These are phyloP conservation scores for Rapana venosa DNA, from an alignment of 2,888 invertebrate species.

Conservation along the genomic window DNA sequence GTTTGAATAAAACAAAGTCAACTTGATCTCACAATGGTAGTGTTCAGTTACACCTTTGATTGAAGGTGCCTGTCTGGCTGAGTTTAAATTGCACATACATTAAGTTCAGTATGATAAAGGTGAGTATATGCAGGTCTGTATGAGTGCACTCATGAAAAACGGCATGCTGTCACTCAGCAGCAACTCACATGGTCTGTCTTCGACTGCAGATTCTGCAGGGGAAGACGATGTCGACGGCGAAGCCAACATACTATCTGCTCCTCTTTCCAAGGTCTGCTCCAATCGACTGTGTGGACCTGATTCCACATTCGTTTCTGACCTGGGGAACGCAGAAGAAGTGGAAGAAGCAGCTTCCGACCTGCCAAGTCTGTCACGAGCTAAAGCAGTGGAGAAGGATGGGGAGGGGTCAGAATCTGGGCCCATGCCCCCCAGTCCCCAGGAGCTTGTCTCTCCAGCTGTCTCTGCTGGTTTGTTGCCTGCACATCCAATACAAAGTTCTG, in stretches of 20 bases:
- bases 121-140: too few relatives aligned
- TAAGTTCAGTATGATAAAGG: too few relatives aligned
- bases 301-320: neutral
- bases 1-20: too few relatives aligned
- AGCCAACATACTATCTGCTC: neutral
- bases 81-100: too few relatives aligned
- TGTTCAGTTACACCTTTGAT: too few relatives aligned
- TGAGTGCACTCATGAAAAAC: too few relatives aligned
- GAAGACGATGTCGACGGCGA: neutral
- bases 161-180: too few relatives aligned
- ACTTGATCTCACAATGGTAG: too few relatives aligned
- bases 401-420: neutral
- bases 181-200: neutral
- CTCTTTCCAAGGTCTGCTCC: neutral
- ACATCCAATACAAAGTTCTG: too few relatives aligned
- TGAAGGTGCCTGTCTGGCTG: too few relatives aligned
- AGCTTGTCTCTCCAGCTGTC: neutral
- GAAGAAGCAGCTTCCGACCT: neutral
- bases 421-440: conserved; percentile 7
- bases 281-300: neutral
- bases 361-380: neutral
- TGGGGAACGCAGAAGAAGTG: neutral
- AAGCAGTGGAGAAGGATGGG: neutral
- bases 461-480: neutral
- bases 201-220: neutral